Base-by-base conservation (phyloP, 2,113 vertebrate species). In the Thermophis baileyi region DNA sequence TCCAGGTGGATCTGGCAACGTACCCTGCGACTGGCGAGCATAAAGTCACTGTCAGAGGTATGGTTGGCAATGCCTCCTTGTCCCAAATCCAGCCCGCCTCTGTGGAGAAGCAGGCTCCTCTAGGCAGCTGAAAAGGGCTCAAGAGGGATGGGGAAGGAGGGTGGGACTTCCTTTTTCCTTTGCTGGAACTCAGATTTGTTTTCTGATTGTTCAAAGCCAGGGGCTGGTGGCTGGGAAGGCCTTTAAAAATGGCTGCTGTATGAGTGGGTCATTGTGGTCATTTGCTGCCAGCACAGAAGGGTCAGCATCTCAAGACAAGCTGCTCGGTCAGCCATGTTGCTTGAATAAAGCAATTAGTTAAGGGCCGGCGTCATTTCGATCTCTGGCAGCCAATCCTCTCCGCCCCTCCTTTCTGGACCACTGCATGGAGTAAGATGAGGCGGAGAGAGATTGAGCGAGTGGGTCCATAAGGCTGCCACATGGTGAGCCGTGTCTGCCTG, bases 41-140 rank as follows among this genome's bases (percentile, higher is more conserved):
- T 96, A 99, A 99, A 98, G 98, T 99, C 97, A 99, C 97, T 93
- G 99, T 99, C 55, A 99, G 99, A 98, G 98, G 99, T 99, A 98
- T 96, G 97, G 89, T 88, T 89, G 0, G 25, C 90, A 25, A 40
- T 27, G 35, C 51, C n/a, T 35, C 87, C 47, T 54, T 22, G 10
- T 4, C 6, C 30, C 50, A 20, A 53, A 16, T 20, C 18, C 47
- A 86, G 11, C 54, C 87, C 25, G 0, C 85, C 24, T 86, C 44
- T 22, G 2, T 25, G n/a, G 14, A 74, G 69, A 74, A 16, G 16
- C n/a, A 6, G n/a, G 69, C 69, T 74, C 16, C 69, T 20, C n/a
- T 20, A 40, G 35, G 69, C 69, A 40, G n/a, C 20, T 40, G 69
- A 20, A 40, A 40, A 44, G 18, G 18, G 35, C 35, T 20, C 74